Evolutionary conservation across 2,113 vertebrate genomes (phyloP), one percentile per base, ranked within the genome.

Genomic region (Hippocampus mohnikei): DNA sequence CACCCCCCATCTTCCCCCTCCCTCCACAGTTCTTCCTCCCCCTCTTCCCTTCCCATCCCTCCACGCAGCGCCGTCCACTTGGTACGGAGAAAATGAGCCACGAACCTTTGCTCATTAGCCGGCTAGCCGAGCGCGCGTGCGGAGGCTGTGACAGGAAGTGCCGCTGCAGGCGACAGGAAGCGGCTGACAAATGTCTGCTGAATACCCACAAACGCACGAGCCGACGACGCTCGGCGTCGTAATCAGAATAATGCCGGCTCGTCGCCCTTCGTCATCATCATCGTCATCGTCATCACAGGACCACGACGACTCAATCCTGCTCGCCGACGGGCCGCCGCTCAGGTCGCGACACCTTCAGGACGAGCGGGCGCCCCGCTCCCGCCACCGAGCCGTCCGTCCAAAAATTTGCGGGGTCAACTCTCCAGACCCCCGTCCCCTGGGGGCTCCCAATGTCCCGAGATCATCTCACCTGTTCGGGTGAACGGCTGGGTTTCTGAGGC

Each of bases 111-210:
- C 61, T 64, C 21, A 15, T 64, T 64, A 64, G 40, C 37, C 13
- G 40, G 3, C 20, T n/a, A 33, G 18, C 33, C 3, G 60, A 33
- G 59, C 12, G 20, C 12, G 21, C 2, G 21, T 7, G 61, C 9
- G 61, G 42, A 12, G 9, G 61, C 61, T 5, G 20, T 63, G 61
- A 63, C 61, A n/a, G 61, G 61, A 41, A 63, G 61, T n/a, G 61
- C 3, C 0, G 37, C 61, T 1, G n/a, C 63, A 6, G 42, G 63
- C 23, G 63, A 44, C 42, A 18, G 42, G 41, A 65, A 48, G 63
- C 63, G 42, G 41, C 63, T 65, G 42, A 25, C 42, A 27, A 65
- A 48, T 16, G 42, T 48, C 63, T 27, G 2, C 13, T 16, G 42
- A 64, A 62, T 13, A 27, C n/a, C 13, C 11, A 6, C 58, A 4